These are phyloP conservation scores for Rhynchotus rufescens DNA, from an alignment of 2,797 vertebrate genomes.

Conservation along the genomic window DNA sequence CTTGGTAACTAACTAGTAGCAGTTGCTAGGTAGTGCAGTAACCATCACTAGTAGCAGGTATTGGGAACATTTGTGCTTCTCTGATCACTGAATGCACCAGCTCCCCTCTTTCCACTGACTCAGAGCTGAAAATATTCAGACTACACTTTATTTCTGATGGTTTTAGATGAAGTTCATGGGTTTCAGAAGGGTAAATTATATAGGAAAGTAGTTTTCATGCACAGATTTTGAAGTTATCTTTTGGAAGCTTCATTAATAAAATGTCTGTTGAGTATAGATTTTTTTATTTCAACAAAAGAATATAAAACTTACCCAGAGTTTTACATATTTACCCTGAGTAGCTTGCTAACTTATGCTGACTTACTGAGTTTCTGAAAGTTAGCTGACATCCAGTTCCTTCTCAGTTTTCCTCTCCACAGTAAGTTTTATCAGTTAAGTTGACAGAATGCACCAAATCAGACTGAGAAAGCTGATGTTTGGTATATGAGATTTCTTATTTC, in stretches of 20 bases:
- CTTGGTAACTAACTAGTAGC: not conserved
- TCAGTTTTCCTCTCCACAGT: not conserved
- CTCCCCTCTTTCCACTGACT: not conserved
- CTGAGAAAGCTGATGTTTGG: rapidly evolving
- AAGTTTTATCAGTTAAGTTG: not conserved
- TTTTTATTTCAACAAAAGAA: rapidly evolving
- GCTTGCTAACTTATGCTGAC: no score
- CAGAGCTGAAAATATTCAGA: not conserved
- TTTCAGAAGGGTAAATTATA: not conserved
- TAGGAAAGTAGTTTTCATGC: not conserved
- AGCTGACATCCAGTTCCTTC: not conserved
- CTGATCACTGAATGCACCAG: not conserved
- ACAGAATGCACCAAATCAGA: not conserved
- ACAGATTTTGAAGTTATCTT: not conserved
- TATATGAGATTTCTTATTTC: not conserved
- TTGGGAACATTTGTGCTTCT: not conserved
- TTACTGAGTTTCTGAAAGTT: not conserved
- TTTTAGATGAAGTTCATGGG: not conserved
- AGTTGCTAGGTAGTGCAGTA: not conserved
- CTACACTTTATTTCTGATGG: not conserved
- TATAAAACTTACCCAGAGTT: not conserved
- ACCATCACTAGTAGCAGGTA: not conserved
- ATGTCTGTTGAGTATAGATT: rapidly evolving
- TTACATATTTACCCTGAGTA: not conserved
- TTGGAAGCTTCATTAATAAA: not conserved